phyloP scores from a whole-genome alignment of 2,797 vertebrate genomes.

The Sebastes matsubarae region DNA sequence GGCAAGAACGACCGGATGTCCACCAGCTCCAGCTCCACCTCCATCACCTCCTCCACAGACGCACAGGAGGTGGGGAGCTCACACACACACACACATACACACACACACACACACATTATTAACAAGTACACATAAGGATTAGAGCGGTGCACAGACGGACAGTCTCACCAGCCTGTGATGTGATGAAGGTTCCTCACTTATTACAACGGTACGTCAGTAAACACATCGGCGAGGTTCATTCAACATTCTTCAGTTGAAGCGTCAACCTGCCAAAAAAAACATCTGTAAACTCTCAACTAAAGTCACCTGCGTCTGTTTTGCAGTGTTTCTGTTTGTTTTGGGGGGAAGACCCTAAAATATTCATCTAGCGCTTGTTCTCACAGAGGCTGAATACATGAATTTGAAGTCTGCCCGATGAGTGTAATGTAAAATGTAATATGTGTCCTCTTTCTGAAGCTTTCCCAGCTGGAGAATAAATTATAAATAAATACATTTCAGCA shows the following conservation, averaged over 20 bases:
- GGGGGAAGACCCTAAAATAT: background rate
- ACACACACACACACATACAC: constrained; percentile 1
- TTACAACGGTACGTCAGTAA: background rate
- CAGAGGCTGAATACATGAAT: background rate
- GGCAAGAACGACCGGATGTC: constrained; percentile 90
- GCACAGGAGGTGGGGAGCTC: constrained; percentile 88
- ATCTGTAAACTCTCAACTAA: background rate
- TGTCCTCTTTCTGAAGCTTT: background rate
- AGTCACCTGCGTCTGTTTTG: background rate
- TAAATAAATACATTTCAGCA: background rate
- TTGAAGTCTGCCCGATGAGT: background rate
- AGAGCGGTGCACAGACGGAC: background rate
- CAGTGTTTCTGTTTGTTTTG: background rate
- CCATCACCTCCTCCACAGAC: constrained; percentile 89
- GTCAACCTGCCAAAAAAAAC: background rate
- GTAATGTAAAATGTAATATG: background rate
- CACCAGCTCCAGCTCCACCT: constrained; percentile 91
- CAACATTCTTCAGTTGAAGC: background rate
- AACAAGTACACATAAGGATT: background rate
- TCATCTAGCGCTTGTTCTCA: background rate
- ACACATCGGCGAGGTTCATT: background rate
- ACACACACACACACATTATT: background rate
- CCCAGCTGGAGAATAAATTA: background rate
- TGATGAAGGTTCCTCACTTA: background rate
- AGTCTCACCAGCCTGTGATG: background rate